Evolutionary conservation across 53 echinoderm and acorn worm genomes (phyloP).

Genomic region (Glandiceps talaboti): DNA sequence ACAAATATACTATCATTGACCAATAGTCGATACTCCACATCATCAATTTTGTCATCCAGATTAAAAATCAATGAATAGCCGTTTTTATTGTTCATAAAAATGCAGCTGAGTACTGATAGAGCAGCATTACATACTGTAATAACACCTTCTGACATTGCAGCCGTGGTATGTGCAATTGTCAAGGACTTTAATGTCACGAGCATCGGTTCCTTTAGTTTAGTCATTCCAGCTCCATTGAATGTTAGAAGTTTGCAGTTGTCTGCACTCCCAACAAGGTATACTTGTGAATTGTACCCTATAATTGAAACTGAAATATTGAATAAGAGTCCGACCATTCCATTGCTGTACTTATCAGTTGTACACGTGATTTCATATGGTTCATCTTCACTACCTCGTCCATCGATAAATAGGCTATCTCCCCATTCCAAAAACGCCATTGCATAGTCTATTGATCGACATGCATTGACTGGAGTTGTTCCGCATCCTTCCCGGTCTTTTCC

Average conservation of each 20-base stretch:
- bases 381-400: neutral
- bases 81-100: neutral
- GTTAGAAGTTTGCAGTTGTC: neutral
- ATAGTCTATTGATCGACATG: neutral
- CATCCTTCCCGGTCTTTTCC: neutral
- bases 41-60: neutral
- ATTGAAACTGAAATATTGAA: neutral
- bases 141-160: neutral
- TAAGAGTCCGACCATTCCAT: neutral
- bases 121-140: neutral
- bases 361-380: neutral
- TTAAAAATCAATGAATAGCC: neutral
- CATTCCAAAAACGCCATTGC: neutral
- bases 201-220: neutral
- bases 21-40: neutral
- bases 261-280: neutral
- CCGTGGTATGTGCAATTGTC: neutral
- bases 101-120: neutral
- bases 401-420: neutral
- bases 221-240: neutral
- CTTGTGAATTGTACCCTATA: neutral
- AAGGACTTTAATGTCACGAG: neutral
- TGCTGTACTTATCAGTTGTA: neutral
- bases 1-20: neutral
- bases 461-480: neutral